Conservation (phyloP, 2,113 vertebrate species). For the Otis tarda region DNA sequence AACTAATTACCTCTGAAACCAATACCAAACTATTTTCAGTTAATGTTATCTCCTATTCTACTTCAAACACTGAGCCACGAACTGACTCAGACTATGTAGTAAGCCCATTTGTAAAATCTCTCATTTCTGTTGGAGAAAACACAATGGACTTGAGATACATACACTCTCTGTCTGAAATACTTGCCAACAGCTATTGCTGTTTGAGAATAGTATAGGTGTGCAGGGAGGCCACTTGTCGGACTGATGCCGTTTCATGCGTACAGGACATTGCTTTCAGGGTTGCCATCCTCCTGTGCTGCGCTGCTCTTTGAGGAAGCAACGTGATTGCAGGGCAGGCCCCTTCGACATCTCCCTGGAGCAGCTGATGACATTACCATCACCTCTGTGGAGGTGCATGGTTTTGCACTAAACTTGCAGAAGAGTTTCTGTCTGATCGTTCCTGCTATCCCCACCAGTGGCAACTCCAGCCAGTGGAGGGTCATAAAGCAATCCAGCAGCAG, state of each 20-base stretch:
- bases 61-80: not conserved
- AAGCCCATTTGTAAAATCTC: not conserved
- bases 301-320: not conserved
- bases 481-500: not conserved
- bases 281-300: rapidly evolving
- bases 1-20: constrained; percentile 21
- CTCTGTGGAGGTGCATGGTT: not conserved
- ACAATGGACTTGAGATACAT: not conserved
- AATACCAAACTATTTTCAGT: not conserved
- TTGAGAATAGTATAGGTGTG: not conserved
- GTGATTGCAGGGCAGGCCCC: not conserved
- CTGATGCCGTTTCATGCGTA: not conserved
- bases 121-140: not conserved
- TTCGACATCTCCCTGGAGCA: rapidly evolving
- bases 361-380: not conserved
- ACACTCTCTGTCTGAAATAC: not conserved
- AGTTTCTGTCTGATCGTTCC: not conserved
- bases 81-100: not conserved
- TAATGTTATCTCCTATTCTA: not conserved
- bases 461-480: rapidly evolving
- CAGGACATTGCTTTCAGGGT: not conserved
- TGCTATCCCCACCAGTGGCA: not conserved
- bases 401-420: not conserved
- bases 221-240: not conserved
- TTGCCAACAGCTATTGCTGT: not conserved